These are phyloP conservation scores for Rhinogobio ventralis DNA, from an alignment of 2,797 vertebrate genomes.

Conservation along the genomic window DNA sequence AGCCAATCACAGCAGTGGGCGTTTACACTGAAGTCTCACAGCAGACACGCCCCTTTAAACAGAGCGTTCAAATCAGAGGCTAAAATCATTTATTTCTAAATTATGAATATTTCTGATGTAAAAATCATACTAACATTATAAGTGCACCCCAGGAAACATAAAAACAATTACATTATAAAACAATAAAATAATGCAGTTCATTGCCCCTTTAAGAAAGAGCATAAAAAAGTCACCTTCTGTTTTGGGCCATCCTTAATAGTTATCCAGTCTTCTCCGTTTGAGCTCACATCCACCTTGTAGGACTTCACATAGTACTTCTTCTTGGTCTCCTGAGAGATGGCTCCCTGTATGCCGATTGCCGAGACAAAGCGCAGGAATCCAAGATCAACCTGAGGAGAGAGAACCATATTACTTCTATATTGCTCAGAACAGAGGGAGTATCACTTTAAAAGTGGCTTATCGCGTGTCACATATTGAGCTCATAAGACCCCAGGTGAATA, in stretches of 20 bases:
- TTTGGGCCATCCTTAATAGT: constrained; percentile 94
- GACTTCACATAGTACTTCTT: constrained; percentile 90
- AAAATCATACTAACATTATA: no score
- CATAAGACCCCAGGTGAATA: constrained; percentile 38
- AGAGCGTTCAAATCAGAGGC: no score
- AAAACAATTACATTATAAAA: no score
- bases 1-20: no score
- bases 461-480: constrained; percentile 14
- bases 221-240: constrained; percentile 80
- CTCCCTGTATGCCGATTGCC: constrained; percentile 93
- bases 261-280: constrained; percentile 98
- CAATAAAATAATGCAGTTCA: no score
- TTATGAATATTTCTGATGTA: no score
- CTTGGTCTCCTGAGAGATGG: constrained; percentile 94
- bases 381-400: constrained; percentile 86
- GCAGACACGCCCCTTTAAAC: no score
- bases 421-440: constrained; percentile 22
- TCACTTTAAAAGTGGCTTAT: constrained; percentile 47
- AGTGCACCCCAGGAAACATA: no score
- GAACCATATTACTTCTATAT: constrained; percentile 35
- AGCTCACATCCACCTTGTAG: constrained; percentile 96
- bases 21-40: no score
- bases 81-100: no score
- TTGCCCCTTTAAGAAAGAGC: neutral
- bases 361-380: constrained; percentile 93